phyloP scores from a whole-genome alignment of 2,113 vertebrate genomes.

The Trochalopteron elliotii region DNA sequence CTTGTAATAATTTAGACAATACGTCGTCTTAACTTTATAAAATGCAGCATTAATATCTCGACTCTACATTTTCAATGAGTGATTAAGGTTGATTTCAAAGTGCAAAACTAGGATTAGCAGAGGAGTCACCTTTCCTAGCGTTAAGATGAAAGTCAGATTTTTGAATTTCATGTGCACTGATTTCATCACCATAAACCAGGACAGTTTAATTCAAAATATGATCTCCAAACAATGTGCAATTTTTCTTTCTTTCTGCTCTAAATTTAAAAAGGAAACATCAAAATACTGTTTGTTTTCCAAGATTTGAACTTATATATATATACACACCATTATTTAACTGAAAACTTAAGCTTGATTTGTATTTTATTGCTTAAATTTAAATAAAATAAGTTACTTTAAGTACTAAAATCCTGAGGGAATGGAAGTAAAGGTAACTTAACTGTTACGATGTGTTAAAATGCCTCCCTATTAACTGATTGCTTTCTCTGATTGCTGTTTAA shows the following conservation, averaged over 20 bases:
- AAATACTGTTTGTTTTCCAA: conserved; percentile 62
- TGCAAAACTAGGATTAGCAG: conserved; percentile 74
- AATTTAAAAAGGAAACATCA: conserved; percentile 56
- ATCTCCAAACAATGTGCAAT: conserved; percentile 60
- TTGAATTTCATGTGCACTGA: conserved; percentile 48
- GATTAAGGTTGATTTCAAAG: conserved; percentile 69
- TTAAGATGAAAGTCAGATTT: conserved; percentile 58
- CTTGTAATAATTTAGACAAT: conserved; percentile 48
- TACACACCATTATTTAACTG: conserved; percentile 52
- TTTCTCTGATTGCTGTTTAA: not conserved
- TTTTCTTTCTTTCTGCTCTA: conserved; percentile 46
- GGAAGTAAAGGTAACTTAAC: conserved; percentile 67
- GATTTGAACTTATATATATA: conserved; percentile 61
- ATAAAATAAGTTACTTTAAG: conserved; percentile 76
- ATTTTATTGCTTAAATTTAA: conserved; percentile 83
- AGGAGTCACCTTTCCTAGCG: conserved; percentile 62
- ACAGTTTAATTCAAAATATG: conserved; percentile 54
- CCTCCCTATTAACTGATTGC: not conserved
- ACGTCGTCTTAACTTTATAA: conserved; percentile 67
- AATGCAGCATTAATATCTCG: conserved; percentile 74
- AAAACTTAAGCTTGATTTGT: conserved; percentile 68
- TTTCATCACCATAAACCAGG: conserved; percentile 25
- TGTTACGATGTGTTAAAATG: conserved; percentile 39
- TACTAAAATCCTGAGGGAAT: conserved; percentile 76
- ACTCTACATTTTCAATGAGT: conserved; percentile 46